phyloP scores from a whole-genome alignment of 2,888 invertebrate genomes.

The Cetonia aurata region DNA sequence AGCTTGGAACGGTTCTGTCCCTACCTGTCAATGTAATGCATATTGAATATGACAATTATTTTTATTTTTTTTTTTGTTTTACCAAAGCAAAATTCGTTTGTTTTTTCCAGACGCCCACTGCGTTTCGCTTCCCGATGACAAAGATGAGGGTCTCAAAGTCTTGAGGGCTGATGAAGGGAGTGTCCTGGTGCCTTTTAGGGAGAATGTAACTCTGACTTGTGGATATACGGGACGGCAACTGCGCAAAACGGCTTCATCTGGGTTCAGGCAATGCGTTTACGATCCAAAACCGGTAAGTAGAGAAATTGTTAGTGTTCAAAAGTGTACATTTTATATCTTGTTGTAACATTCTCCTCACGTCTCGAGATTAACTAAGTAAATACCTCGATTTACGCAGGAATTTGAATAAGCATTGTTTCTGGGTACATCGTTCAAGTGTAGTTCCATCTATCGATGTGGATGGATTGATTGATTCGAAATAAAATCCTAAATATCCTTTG shows the following conservation, averaged over 20 bases:
- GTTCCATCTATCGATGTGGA: no score
- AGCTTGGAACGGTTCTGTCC: slow-evolving; percentile 93
- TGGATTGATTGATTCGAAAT: no score
- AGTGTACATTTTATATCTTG: no score
- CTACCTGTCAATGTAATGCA: slow-evolving; percentile 89
- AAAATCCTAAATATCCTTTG: no score
- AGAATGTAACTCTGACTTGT: slow-evolving; percentile 90
- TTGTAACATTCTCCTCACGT: no score
- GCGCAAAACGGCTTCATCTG: slow-evolving; percentile 84
- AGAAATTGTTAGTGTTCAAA: no score
- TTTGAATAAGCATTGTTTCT: no score
- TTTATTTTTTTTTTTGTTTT: slow-evolving; percentile 59
- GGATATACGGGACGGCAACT: slow-evolving; percentile 82
- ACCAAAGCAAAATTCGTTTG: slow-evolving; percentile 26
- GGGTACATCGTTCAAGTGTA: no score
- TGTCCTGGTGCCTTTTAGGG: slow-evolving; percentile 88
- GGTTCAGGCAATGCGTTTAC: slow-evolving; percentile 94
- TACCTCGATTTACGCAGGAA: no score
- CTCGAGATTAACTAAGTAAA: no score
- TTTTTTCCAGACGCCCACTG: slow-evolving; percentile 84
- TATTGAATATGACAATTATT: no score
- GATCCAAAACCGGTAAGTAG: slow-evolving; percentile 85
- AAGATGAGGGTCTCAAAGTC: slow-evolving; percentile 85
- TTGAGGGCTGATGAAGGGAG: slow-evolving; percentile 85
- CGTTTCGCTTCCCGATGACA: slow-evolving; percentile 90